These are phyloP conservation scores for Lithobates pipiens DNA, from an alignment of 2,797 vertebrate species.

Conservation along the genomic window DNA sequence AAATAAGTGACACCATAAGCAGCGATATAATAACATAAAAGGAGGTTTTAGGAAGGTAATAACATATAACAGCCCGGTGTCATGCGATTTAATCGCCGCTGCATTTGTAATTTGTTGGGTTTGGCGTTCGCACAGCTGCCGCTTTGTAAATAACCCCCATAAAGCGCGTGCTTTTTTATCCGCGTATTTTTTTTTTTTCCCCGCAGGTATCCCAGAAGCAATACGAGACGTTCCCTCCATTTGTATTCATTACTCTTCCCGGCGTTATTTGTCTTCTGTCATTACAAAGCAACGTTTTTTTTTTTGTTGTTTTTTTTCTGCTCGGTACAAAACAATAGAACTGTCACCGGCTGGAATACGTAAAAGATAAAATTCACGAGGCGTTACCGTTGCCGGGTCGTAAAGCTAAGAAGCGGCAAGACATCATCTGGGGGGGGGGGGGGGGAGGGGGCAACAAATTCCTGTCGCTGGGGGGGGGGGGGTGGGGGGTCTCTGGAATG, in stretches of 20 bases:
- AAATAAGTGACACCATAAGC: background rate
- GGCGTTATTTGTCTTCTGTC: slow-evolving; percentile 42
- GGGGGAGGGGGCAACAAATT: slow-evolving; percentile 64
- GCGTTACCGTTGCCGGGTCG: slow-evolving; percentile 18
- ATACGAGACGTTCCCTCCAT: background rate
- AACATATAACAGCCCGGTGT: background rate
- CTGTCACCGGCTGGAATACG: slow-evolving; percentile 25
- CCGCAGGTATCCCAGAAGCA: background rate
- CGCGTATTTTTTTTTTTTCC: background rate
- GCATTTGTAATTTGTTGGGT: background rate
- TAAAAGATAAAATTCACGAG: slow-evolving; percentile 44
- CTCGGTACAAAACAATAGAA: slow-evolving; percentile 45
- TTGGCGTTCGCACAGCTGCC: background rate
- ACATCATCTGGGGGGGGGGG: slow-evolving; percentile 61
- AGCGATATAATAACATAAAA: background rate
- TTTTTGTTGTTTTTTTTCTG: background rate
- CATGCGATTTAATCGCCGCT: background rate
- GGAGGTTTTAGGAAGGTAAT: background rate
- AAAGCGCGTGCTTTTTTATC: background rate
- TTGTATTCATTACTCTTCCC: slow-evolving; percentile 26
- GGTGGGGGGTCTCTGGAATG: background rate
- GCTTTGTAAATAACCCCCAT: background rate
- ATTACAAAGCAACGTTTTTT: slow-evolving; percentile 26
- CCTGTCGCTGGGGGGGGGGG: background rate
- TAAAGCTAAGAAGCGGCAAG: slow-evolving; percentile 32